These are phyloP conservation scores for Sipha flava DNA, from an alignment of 1,140 invertebrate species.

Conservation along the genomic window DNA sequence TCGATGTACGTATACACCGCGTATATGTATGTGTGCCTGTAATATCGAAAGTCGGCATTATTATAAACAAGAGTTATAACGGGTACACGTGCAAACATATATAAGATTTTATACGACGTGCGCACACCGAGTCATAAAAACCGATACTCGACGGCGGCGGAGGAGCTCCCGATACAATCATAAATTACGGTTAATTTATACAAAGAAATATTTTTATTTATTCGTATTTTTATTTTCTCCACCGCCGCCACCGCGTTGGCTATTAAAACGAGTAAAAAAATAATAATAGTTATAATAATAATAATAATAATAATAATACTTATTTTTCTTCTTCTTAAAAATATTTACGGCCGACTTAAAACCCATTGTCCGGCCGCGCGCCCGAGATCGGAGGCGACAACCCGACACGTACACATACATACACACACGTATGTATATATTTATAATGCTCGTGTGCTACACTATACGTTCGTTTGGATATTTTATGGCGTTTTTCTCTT, in stretches of 20 bases:
- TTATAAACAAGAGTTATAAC: constrained; percentile 13
- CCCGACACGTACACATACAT: not conserved
- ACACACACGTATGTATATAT: not conserved
- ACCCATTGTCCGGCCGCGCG: constrained; percentile 6
- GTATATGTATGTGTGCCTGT: not conserved
- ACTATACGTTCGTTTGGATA: not conserved
- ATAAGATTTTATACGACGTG: not conserved
- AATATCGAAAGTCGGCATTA: constrained; percentile 26
- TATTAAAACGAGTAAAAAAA: constrained; percentile 26
- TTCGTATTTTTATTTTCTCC: not conserved
- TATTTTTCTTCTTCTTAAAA: constrained; percentile 10
- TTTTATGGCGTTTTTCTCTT: constrained; percentile 9
- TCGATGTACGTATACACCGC: not conserved
- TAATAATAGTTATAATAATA: not conserved
- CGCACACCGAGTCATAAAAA: constrained; percentile 4
- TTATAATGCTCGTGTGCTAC: not conserved
- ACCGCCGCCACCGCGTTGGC: not conserved
- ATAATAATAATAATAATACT: not conserved
- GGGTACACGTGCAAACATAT: not conserved
- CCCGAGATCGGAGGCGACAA: constrained; percentile 22
- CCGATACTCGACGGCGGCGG: not conserved
- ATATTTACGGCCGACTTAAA: constrained; percentile 22
- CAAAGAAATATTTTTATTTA: constrained; percentile 27
- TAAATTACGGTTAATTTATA: constrained; percentile 33
- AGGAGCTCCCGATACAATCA: constrained; percentile 30